Percentiles rank a stretch among this genome's conserved stretches.
These are phyloP conservation scores for Merluccius polli DNA, from an alignment of 2,797 vertebrate genomes.

Conservation along the genomic window DNA sequence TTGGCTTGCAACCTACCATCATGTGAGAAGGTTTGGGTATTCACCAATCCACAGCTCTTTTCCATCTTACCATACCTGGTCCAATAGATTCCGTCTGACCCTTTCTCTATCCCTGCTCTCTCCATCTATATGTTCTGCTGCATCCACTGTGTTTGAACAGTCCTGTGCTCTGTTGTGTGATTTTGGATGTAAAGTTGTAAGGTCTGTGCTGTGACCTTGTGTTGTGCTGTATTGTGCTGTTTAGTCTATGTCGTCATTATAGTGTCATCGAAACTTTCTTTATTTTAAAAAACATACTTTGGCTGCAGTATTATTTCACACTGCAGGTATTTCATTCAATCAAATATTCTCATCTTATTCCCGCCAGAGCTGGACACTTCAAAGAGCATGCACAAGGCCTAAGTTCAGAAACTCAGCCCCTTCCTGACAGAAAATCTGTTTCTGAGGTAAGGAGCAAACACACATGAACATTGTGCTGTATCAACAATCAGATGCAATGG, in stretches of 20 bases:
- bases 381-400: conserved; percentile 73
- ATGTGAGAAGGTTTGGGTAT: background rate
- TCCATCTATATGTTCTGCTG: background rate
- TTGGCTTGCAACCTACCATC: conserved; percentile 7
- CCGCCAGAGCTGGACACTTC: conserved; percentile 73
- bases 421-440: conserved; percentile 72
- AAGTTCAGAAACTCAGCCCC: conserved; percentile 67
- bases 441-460: conserved; percentile 73
- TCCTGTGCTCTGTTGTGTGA: background rate
- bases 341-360: conserved; percentile 25
- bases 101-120: background rate
- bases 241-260: background rate
- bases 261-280: background rate
- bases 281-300: background rate
- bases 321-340: background rate
- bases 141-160: background rate
- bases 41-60: background rate
- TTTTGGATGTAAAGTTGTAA: background rate
- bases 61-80: background rate
- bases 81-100: background rate
- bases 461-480: background rate
- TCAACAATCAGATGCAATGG: too few species aligned
- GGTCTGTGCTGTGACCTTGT: background rate
- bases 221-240: background rate
- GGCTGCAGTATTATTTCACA: too few species aligned